Evolutionary conservation across 2,888 invertebrate genomes (phyloP).

Genomic region (Monoplex corrugatus): DNA sequence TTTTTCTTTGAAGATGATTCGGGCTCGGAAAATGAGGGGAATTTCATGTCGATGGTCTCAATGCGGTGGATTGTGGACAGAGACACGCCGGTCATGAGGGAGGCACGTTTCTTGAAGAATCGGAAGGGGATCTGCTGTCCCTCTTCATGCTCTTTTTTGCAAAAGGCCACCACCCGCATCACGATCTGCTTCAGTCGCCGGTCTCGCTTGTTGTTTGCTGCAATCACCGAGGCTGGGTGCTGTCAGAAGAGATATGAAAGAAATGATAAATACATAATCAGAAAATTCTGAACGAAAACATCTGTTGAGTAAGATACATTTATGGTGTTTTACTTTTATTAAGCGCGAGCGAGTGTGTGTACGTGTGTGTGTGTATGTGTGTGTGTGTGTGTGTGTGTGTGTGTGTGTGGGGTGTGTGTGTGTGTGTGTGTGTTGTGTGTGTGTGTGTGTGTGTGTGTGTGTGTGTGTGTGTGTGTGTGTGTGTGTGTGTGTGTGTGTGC

Average conservation of each 20-base stretch:
- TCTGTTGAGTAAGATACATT: background rate
- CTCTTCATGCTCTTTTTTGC: conserved; percentile 51
- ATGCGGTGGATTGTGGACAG: conserved; percentile 51
- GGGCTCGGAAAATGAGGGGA: background rate
- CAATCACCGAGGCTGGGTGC: conserved; percentile 39
- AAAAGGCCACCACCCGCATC: conserved; percentile 51
- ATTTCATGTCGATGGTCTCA: conserved; percentile 50
- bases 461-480: background rate
- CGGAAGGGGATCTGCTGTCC: conserved; percentile 49
- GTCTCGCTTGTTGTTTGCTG: conserved; percentile 51
- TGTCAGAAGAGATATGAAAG: background rate
- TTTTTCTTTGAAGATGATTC: background rate
- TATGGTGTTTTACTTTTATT: no score
- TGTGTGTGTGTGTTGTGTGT: background rate
- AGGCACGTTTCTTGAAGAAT: conserved; percentile 50
- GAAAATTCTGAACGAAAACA: background rate
- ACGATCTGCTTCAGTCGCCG: conserved; percentile 48
- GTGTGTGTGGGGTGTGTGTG: background rate
- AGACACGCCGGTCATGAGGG: conserved; percentile 50
- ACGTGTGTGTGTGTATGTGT: background rate
- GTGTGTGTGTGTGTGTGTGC: conserved; percentile 5
- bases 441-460: background rate
- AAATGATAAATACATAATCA: no score
- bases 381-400: background rate
- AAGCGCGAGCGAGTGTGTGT: background rate